Evolutionary conservation across 2,113 vertebrate species (phyloP), one percentile per base, ranked within the genome.

Genomic region (Nymphicus hollandicus): DNA sequence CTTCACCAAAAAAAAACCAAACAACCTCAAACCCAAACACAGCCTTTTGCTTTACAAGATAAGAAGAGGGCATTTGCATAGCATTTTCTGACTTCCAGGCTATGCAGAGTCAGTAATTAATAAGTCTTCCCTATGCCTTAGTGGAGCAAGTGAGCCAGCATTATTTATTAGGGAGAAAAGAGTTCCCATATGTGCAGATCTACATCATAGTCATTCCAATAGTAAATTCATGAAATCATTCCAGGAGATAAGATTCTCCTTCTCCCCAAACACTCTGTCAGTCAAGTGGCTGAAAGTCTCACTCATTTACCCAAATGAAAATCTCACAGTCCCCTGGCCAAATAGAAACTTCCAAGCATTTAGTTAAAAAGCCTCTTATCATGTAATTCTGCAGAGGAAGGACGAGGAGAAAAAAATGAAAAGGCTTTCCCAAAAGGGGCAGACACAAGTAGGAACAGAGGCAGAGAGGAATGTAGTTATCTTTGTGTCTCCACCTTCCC

Each of bases 121-220:
- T 84, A 72, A 88, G 49, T 91, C 60, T 50, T 61, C 77, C 41
- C 56, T 56, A 22, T 41, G 58, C 69, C 65, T 91, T 64, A 47
- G 47, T 74, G 43, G n/a, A 43, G 55, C 50, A 70, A 86, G 72
- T 19, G 53, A 88, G 31, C 7, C 1, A 86, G 44, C 14, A 10
- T 92, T 94, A 79, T 89, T 96, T 92, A 82, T 95, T 87, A 95
- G 61, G n/a, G 58, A 84, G 81, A 84, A 95, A 92, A 50, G 43
- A 92, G 80, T 84, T 89, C 39, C 73, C 72, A 64, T 79, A 74
- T 6, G 0, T 79, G 39, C 8, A 1, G n/a, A 76, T 92, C 65
- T 92, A 56, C 2, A 7, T 88, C 88, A 81, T 79, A 87, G 81
- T 93, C 83, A 43, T 87, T 79, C 69, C 91, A 73, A 61, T 61